Evolutionary conservation across 2,113 vertebrate genomes (phyloP).

Genomic region (Trichechus manatus): DNA sequence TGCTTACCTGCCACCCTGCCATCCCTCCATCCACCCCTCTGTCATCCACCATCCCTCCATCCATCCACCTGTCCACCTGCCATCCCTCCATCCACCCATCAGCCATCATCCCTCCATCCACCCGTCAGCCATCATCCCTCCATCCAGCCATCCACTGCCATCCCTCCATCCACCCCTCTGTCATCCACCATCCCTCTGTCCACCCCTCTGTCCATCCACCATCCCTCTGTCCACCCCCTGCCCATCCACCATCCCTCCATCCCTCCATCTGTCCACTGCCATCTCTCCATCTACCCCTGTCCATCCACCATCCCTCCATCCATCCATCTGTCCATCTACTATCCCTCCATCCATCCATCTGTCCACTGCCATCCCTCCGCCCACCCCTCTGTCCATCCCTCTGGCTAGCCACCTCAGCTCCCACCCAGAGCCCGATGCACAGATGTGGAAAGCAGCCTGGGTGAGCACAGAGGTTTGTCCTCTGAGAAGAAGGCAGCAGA

Average conservation of each 20-base stretch:
- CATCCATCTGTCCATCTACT: not conserved
- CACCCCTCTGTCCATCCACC: not conserved
- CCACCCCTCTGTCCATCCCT: not conserved
- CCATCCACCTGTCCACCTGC: not conserved
- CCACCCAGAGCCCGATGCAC: not conserved
- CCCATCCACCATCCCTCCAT: not conserved
- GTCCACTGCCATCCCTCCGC: not conserved
- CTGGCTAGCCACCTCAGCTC: not conserved
- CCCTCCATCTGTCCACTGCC: not conserved
- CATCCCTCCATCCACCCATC: not conserved
- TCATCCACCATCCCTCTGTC: not conserved
- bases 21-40: not conserved
- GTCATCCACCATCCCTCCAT: not conserved
- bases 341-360: not conserved
- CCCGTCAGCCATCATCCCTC: not conserved
- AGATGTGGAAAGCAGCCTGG: not conserved
- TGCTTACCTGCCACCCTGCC: too few species aligned
- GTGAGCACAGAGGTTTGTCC: not conserved
- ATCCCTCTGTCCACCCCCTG: not conserved
- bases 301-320: not conserved
- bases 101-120: not conserved
- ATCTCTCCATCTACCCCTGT: not conserved
- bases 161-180: not conserved
- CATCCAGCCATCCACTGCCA: not conserved
- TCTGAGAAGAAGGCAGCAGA: accelerated